phyloP scores from a whole-genome alignment of 2,113 vertebrate species.

The Alethe diademata region DNA sequence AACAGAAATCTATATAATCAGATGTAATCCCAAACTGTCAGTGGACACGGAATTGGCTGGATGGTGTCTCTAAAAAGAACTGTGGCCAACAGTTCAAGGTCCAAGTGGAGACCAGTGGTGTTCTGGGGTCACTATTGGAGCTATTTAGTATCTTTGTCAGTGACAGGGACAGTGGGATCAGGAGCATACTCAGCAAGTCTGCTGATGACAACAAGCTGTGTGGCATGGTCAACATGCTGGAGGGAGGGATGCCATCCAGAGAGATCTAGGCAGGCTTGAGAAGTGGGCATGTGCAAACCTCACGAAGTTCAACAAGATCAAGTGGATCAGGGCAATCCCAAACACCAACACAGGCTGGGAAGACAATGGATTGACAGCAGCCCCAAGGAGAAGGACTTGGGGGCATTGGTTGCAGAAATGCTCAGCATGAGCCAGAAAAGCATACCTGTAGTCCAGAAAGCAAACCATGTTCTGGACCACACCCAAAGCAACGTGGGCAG shows the following conservation, averaged over 20 bases:
- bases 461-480: not conserved
- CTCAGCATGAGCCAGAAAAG: not conserved
- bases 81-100: not conserved
- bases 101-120: not conserved
- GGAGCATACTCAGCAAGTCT: not conserved
- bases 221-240: not conserved
- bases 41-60: not conserved
- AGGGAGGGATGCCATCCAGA: not conserved
- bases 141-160: not conserved
- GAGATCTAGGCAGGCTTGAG: not conserved
- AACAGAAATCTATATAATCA: not conserved
- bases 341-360: not conserved
- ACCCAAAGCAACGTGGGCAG: not conserved
- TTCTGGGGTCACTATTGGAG: accelerated
- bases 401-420: not conserved
- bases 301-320: not conserved
- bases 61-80: too few species aligned
- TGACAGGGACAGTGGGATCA: not conserved
- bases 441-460: not conserved
- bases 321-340: not conserved
- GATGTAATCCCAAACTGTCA: not conserved
- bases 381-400: not conserved
- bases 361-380: not conserved
- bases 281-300: not conserved
- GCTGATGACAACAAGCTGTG: not conserved